Base-by-base conservation (phyloP, 2,113 vertebrate genomes). In the Vulpes lagopus region DNA sequence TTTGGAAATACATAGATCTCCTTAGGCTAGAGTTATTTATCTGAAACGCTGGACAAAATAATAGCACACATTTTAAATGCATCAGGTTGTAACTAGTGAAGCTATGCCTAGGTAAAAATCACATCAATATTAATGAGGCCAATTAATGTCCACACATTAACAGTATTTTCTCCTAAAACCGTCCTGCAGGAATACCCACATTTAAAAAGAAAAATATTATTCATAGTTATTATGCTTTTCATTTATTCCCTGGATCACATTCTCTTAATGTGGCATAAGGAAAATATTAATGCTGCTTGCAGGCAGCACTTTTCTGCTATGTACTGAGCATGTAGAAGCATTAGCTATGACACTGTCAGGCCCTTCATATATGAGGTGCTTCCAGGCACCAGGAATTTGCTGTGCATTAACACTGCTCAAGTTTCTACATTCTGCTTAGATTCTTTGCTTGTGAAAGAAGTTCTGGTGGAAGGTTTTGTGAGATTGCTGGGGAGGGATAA, bases 141-240 rank as follows among this genome's bases (percentile, higher is more conserved):
- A 69, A 69, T 97, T 79, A 86, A 15, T 71, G 65, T 60, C n/a
- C 55, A 43, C 43, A 81, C 8, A 9, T 91, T 71, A 76, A 82
- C 7, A 38, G 11, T 27, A 60, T 76, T 92, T 95, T 49, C 49
- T 89, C 19, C 51, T 93, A 51, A 59, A 94, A 81, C 4, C 69
- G 43, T 82, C 38, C n/a, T 81, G 27, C 17, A 97, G 79, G 79
- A 97, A 73, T 95, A 53, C 25, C 32, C 82, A n/a, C 64, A 62
- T 88, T 35, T n/a, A 86, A 92, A 80, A 71, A 86, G 20, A 49
- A 96, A 22, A 94, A 71, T 22, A 94, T 49, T 65, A 67, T 64
- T 96, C 35, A 59, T 2, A 57, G 65, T 87, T 83, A 74, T 55
- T 51, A 64, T 2, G 35, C 20, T 35, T 97, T 82, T 23, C 67